Conservation (phyloP, 2,888 invertebrate species). For the Drosophila mimetica region DNA sequence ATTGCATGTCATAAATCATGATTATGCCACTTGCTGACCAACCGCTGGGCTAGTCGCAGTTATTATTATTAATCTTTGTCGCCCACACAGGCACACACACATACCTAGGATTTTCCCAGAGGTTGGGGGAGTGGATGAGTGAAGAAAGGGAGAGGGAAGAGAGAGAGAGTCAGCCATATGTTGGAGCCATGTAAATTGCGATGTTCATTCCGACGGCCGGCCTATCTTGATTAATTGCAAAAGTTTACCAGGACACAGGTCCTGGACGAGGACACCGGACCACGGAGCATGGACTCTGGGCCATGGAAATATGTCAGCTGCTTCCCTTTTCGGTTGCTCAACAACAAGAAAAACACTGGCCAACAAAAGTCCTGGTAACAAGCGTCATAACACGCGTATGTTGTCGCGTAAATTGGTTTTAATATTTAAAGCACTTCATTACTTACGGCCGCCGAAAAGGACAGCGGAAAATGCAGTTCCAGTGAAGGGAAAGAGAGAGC, state of each 20-base stretch:
- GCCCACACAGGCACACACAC: constrained; percentile 51
- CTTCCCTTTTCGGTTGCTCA: constrained; percentile 41
- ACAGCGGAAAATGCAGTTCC: constrained; percentile 15
- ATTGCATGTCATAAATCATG: constrained; percentile 81
- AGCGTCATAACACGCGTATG: constrained; percentile 76
- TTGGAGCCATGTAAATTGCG: constrained; percentile 66
- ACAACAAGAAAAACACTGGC: constrained; percentile 18
- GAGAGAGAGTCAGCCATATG: constrained; percentile 58
- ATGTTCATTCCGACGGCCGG: constrained; percentile 49
- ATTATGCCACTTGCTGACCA: constrained; percentile 77
- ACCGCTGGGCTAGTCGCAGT: constrained; percentile 76
- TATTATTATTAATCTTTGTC: constrained; percentile 79
- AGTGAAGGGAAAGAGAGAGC: no score
- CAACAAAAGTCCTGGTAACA: constrained; percentile 65
- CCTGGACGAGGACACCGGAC: constrained; percentile 21
- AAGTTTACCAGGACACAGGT: constrained; percentile 66
- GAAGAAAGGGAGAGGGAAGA: not conserved
- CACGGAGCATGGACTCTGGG: constrained; percentile 13
- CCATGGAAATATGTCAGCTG: constrained; percentile 75
- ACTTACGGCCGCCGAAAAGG: constrained; percentile 41
- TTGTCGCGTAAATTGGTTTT: constrained; percentile 77
- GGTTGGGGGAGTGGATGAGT: not conserved
- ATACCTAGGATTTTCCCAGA: constrained; percentile 9
- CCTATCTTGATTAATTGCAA: constrained; percentile 78
- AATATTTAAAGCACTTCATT: constrained; percentile 78